A percentile compares a stretch with the other conserved stretches of the same genome.
Evolutionary conservation across 2,113 vertebrate species (phyloP).

Genomic region (Ursus arctos): DNA sequence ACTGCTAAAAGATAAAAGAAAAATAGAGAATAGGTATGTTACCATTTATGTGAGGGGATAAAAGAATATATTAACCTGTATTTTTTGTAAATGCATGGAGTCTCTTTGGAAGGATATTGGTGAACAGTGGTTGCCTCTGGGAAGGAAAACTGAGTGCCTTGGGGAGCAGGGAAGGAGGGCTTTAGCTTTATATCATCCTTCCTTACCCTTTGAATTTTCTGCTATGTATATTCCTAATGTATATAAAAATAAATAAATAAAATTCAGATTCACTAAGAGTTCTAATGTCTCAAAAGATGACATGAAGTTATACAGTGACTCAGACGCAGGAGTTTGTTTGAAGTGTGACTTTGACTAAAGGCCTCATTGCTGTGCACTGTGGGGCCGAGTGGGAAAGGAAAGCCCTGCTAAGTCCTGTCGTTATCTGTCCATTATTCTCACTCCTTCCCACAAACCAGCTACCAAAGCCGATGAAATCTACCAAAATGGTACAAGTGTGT

Average conservation of each 20-base stretch:
- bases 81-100: neutral
- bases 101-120: neutral
- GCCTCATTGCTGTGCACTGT: rapidly evolving
- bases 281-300: neutral
- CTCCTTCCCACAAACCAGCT: neutral
- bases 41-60: neutral
- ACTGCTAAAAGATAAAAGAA: neutral
- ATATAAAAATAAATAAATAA: slow-evolving; percentile 3
- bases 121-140: neutral
- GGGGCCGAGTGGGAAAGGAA: neutral
- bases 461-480: neutral
- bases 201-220: neutral
- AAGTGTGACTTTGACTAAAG: neutral
- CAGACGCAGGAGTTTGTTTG: rapidly evolving
- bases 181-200: neutral
- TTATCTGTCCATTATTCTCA: neutral
- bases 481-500: neutral
- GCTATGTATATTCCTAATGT: neutral
- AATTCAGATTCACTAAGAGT: neutral
- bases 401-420: neutral
- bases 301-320: neutral
- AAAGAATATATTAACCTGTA: neutral
- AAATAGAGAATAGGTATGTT: neutral
- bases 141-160: neutral
- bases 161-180: neutral